Conservation (phyloP, 2,888 invertebrate genomes). For the Tanypteryx hageni region DNA sequence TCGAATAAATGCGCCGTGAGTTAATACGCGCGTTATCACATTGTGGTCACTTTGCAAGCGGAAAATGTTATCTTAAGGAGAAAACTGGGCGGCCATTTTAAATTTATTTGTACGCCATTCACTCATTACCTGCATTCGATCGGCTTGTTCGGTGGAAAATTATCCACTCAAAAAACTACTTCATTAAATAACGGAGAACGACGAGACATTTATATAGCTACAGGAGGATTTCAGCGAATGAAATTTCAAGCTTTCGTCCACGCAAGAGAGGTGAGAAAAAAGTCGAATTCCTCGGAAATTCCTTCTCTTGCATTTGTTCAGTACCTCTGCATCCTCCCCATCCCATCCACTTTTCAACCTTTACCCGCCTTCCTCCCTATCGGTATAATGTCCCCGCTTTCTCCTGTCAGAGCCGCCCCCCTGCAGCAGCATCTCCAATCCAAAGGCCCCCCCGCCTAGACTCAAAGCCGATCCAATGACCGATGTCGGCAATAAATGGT, state of each 20-base stretch:
- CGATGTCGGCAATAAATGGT: background rate
- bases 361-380: too few species aligned
- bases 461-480: background rate
- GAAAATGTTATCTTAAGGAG: too few species aligned
- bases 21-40: too few species aligned
- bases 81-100: too few species aligned
- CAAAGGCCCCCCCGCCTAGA: background rate
- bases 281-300: slow-evolving; percentile 14
- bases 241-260: background rate
- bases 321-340: background rate
- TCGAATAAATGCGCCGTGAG: too few species aligned
- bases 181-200: background rate
- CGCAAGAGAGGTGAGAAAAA: background rate
- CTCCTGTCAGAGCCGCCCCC: too few species aligned
- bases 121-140: too few species aligned
- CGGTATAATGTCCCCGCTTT: too few species aligned
- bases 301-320: background rate
- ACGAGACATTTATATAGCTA: background rate
- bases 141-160: background rate
- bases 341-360: background rate
- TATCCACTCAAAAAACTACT: background rate
- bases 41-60: too few species aligned
- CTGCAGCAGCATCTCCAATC: too few species aligned
- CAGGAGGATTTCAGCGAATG: background rate
- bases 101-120: too few species aligned